phyloP scores from a whole-genome alignment of 1,140 invertebrate species.

The Coenobita brevimanus region DNA sequence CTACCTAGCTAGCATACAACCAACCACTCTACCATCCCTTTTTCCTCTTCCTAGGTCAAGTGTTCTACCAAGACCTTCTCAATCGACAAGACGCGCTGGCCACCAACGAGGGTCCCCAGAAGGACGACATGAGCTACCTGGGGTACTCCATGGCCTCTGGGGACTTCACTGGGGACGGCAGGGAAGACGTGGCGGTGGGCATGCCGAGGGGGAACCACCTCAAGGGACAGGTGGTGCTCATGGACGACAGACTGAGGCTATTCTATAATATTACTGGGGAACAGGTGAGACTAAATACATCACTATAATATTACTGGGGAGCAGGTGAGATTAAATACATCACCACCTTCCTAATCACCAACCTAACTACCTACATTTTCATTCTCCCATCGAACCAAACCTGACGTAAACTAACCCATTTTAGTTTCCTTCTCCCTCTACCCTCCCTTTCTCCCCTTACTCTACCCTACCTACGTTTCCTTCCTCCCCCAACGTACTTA shows the following conservation, averaged over 20 bases:
- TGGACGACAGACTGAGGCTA: slow-evolving; percentile 85
- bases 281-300: slow-evolving; percentile 56
- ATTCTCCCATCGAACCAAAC: too few species aligned
- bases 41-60: slow-evolving; percentile 80
- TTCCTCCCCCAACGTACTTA: background rate
- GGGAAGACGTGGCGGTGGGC: slow-evolving; percentile 90
- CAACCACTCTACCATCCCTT: background rate
- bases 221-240: slow-evolving; percentile 84
- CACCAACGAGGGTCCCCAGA: slow-evolving; percentile 85
- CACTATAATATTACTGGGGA: slow-evolving; percentile 91
- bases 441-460: background rate
- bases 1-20: too few species aligned
- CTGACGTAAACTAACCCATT: too few species aligned
- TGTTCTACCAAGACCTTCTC: slow-evolving; percentile 82
- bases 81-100: slow-evolving; percentile 79
- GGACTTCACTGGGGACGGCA: slow-evolving; percentile 85
- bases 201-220: slow-evolving; percentile 87
- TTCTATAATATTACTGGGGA: slow-evolving; percentile 91
- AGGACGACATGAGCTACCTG: slow-evolving; percentile 92
- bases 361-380: too few species aligned
- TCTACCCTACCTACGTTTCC: background rate
- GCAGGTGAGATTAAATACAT: slow-evolving; percentile 59
- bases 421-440: background rate
- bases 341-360: too few species aligned
- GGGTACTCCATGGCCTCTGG: slow-evolving; percentile 93